These are phyloP conservation scores for Dolichopus griseipennis DNA, from an alignment of 2,888 invertebrate species.

Conservation along the genomic window DNA sequence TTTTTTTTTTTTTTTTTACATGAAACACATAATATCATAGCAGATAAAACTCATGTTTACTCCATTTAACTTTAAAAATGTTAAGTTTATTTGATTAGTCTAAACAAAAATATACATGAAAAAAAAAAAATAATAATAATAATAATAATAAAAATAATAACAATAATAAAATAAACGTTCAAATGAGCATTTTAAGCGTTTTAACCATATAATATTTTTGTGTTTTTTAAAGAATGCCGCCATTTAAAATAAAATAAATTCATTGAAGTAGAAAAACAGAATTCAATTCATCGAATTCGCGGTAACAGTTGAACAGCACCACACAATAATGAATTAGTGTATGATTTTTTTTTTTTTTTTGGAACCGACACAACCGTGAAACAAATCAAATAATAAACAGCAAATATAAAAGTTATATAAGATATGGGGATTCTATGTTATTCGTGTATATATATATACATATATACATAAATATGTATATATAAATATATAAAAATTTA, in stretches of 20 bases:
- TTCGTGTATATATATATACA: background rate
- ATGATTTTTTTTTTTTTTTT: background rate
- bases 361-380: too few relatives aligned
- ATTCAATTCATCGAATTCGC: background rate
- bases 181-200: background rate
- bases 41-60: conserved; percentile 3
- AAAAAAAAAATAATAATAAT: too few relatives aligned
- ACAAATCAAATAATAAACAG: too few relatives aligned
- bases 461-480: background rate
- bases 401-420: background rate
- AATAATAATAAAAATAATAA: too few relatives aligned
- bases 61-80: conserved; percentile 3
- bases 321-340: background rate
- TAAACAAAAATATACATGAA: background rate
- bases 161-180: background rate
- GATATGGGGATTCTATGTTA: background rate
- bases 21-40: conserved; percentile 1
- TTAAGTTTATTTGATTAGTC: conserved; percentile 6
- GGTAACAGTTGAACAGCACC: background rate
- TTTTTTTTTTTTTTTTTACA: background rate
- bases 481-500: background rate
- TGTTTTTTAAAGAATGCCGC: background rate
- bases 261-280: background rate
- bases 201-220: background rate
- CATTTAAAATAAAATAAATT: background rate